Evolutionary conservation across 2,888 invertebrate species (phyloP).

Genomic region (Cheilosia variabilis): DNA sequence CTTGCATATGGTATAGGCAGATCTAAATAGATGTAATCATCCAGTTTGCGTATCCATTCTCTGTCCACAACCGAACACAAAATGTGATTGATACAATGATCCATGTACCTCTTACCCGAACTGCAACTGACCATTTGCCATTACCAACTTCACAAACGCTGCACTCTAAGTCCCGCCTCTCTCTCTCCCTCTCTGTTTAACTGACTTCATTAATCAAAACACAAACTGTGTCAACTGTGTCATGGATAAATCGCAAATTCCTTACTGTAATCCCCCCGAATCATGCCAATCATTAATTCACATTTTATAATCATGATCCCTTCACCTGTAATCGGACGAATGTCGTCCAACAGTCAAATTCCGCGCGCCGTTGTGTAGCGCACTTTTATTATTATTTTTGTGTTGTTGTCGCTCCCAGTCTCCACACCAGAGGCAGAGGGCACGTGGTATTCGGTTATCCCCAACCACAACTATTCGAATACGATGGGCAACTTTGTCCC

Average conservation of each 20-base stretch:
- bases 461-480: background rate
- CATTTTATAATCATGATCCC: constrained; percentile 62
- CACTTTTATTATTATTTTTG: constrained; percentile 6
- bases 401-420: background rate
- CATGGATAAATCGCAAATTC: constrained; percentile 36
- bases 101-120: background rate
- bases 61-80: background rate
- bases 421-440: constrained; percentile 34
- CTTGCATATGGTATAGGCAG: too few relatives aligned
- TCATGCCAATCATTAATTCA: constrained; percentile 62
- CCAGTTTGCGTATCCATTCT: too few relatives aligned
- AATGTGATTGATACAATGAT: background rate
- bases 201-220: constrained; percentile 21
- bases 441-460: constrained; percentile 38
- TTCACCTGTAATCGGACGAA: constrained; percentile 64
- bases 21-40: too few relatives aligned
- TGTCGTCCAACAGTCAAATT: constrained; percentile 66
- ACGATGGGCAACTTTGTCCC: constrained; percentile 47
- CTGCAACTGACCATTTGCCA: too few relatives aligned
- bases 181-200: background rate
- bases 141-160: background rate
- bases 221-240: constrained; percentile 39
- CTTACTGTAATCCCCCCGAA: constrained; percentile 48
- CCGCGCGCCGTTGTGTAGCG: constrained; percentile 24
- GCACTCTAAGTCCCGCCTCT: background rate